Evolutionary conservation across 2,888 invertebrate species (phyloP).

Genomic region (Chrysodeixis includens): DNA sequence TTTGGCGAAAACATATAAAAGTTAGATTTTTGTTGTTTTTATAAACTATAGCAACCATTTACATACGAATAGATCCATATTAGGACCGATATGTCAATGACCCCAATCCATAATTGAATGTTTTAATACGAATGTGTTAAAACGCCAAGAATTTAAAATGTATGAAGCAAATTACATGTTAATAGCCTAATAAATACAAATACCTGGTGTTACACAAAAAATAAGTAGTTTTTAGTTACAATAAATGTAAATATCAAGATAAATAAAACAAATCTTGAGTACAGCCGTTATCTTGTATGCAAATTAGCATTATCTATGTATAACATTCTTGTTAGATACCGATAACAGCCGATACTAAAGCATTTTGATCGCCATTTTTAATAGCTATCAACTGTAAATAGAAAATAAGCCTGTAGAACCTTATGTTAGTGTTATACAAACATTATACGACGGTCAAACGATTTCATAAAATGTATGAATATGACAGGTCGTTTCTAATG

Average conservation of each 20-base stretch:
- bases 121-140: conserved; percentile 14
- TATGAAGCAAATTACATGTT: conserved; percentile 30
- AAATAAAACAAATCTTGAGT: neutral
- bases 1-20: too few species aligned
- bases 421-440: too few species aligned
- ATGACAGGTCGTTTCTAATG: too few species aligned
- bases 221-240: conserved; percentile 11
- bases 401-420: too few species aligned
- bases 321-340: too few species aligned
- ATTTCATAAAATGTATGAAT: too few species aligned
- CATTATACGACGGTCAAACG: too few species aligned
- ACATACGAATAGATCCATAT: neutral
- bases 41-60: neutral
- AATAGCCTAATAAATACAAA: conserved; percentile 43
- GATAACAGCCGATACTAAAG: too few species aligned
- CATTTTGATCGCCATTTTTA: too few species aligned
- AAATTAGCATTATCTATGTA: neutral
- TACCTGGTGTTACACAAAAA: conserved; percentile 23
- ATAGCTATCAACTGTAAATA: too few species aligned
- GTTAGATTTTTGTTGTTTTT: neutral
- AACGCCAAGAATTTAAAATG: conserved; percentile 32
- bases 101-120: conserved; percentile 15
- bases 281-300: neutral
- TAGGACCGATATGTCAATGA: conserved; percentile 9
- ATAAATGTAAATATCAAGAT: conserved; percentile 7